A percentile compares a stretch with the other conserved stretches of the same genome.
These are phyloP conservation scores for Hozukius guyotensis DNA, from an alignment of 2,797 vertebrate genomes.

Conservation along the genomic window DNA sequence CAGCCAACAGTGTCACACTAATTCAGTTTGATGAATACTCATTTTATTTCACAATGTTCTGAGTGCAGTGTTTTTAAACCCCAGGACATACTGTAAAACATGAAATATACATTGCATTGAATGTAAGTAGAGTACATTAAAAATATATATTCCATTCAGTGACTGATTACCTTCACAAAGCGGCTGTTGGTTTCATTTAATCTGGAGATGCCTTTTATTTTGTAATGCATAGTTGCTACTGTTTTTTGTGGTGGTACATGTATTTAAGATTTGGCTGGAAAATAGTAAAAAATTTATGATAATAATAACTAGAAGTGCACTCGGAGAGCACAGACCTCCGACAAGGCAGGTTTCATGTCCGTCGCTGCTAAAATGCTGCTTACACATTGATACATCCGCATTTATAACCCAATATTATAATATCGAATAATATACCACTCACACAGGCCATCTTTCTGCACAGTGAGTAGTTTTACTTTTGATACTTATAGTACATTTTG, in stretches of 20 bases:
- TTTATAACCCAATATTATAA: not conserved
- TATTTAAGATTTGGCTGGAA: not conserved
- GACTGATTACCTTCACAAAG: not conserved
- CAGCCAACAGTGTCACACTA: not conserved
- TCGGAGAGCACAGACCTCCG: too few species aligned
- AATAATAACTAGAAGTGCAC: too few species aligned
- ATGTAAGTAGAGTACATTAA: not conserved
- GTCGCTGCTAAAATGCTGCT: not conserved
- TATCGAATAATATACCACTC: not conserved
- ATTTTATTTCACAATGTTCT: not conserved
- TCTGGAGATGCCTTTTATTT: not conserved
- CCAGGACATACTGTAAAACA: not conserved
- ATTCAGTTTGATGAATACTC: not conserved
- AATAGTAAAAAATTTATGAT: not conserved
- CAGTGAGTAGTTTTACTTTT: not conserved
- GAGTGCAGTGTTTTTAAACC: not conserved
- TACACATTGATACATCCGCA: not conserved
- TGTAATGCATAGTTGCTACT: not conserved
- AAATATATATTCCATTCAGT: not conserved
- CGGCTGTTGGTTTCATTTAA: not conserved
- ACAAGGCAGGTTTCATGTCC: too few species aligned
- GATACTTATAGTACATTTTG: not conserved
- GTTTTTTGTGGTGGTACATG: not conserved
- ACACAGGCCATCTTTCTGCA: not conserved
- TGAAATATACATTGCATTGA: not conserved